A percentile compares a stretch with the other conserved stretches of the same genome.
Evolutionary conservation across 2,888 invertebrate species (phyloP).

Genomic region (Parthenolecanium corni): DNA sequence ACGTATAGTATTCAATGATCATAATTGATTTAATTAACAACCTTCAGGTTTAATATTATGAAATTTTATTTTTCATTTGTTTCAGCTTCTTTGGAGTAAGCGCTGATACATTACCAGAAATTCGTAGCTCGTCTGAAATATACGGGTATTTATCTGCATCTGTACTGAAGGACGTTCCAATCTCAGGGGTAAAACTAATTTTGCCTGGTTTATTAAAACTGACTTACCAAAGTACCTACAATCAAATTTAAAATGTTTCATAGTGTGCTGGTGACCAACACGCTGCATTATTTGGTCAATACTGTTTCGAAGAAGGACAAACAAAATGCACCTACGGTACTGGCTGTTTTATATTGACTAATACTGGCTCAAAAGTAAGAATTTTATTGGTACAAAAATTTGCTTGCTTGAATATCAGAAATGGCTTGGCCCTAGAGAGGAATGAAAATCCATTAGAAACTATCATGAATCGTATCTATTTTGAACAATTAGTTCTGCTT

Average conservation of each 20-base stretch:
- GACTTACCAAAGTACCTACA: no score
- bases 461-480: no score
- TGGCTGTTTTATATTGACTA: constrained; percentile 89
- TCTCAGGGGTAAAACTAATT: constrained; percentile 51
- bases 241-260: no score
- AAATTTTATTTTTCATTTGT: constrained; percentile 6
- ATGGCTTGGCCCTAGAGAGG: no score
- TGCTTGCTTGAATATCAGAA: no score
- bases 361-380: constrained; percentile 67
- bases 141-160: constrained; percentile 64
- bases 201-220: background rate
- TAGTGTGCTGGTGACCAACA: constrained; percentile 94
- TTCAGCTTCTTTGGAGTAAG: constrained; percentile 66
- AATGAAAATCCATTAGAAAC: no score
- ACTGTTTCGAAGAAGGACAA: constrained; percentile 73
- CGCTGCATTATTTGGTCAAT: constrained; percentile 82
- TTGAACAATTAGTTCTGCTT: no score
- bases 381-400: background rate
- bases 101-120: constrained; percentile 63
- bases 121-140: constrained; percentile 75
- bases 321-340: constrained; percentile 92
- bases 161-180: constrained; percentile 55
- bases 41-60: no score
- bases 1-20: no score
- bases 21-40: no score